These are phyloP conservation scores for Drosophila borealis DNA, from an alignment of 2,888 invertebrate genomes.

Conservation along the genomic window DNA sequence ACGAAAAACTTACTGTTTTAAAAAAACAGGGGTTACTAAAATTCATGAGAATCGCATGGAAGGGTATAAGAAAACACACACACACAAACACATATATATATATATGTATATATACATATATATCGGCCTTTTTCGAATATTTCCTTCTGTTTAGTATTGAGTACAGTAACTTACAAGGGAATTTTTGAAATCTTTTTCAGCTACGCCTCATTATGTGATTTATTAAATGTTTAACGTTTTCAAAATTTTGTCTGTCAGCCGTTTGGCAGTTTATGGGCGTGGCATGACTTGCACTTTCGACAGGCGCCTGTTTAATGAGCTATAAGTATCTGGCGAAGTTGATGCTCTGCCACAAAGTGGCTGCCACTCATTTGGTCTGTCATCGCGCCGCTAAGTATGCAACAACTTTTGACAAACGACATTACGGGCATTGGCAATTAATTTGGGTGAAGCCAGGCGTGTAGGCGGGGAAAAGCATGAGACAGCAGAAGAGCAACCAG, in stretches of 20 bases:
- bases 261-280: constrained; percentile 61
- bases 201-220: constrained; percentile 42
- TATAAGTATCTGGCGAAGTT: constrained; percentile 68
- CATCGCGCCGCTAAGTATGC: constrained; percentile 65
- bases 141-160: neutral
- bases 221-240: constrained; percentile 56
- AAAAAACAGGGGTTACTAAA: too few species aligned
- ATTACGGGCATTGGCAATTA: constrained; percentile 68
- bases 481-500: constrained; percentile 39
- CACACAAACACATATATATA: too few species aligned
- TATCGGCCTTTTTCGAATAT: neutral
- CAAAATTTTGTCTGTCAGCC: constrained; percentile 63
- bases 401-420: constrained; percentile 76
- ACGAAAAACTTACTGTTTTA: too few species aligned
- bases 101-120: neutral
- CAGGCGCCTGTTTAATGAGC: constrained; percentile 67
- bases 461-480: constrained; percentile 50
- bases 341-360: constrained; percentile 24
- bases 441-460: constrained; percentile 36
- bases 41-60: too few species aligned
- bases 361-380: constrained; percentile 45
- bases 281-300: constrained; percentile 56
- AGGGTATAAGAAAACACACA: too few species aligned
- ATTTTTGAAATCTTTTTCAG: constrained; percentile 7
- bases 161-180: neutral